These are phyloP conservation scores for Hydra vulgaris DNA, from an alignment of 30 jellyfish, hydroid and myxozoan species.

Conservation along the genomic window DNA sequence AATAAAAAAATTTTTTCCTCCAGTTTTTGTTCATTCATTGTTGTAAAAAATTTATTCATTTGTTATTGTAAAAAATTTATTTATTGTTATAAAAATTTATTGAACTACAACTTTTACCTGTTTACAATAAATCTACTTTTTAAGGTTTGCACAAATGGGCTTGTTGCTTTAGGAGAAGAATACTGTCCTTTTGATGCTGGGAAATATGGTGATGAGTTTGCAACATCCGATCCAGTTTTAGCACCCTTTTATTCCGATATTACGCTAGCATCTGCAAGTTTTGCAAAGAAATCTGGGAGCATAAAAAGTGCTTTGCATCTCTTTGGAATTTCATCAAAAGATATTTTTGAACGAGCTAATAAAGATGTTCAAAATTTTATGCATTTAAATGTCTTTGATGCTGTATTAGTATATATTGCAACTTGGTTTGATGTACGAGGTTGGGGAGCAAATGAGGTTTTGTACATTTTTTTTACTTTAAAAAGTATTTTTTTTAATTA, in stretches of 20 bases:
- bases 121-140: too few species aligned
- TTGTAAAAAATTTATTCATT: too few species aligned
- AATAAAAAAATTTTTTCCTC: too few species aligned
- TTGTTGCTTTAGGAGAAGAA: conserved; percentile 8
- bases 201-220: conserved; percentile 13
- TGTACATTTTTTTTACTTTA: not conserved
- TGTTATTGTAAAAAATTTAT: too few species aligned
- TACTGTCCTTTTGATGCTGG: conserved; percentile 28
- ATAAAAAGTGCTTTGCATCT: conserved; percentile 15
- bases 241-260: conserved; percentile 34
- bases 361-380: conserved; percentile 15
- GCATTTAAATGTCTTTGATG: not conserved
- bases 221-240: conserved; percentile 12
- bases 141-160: conserved; percentile 36
- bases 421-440: conserved; percentile 28
- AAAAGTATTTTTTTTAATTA: too few species aligned
- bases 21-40: too few species aligned
- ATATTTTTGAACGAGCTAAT: conserved; percentile 21
- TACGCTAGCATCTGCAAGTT: conserved; percentile 14
- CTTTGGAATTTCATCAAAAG: not conserved
- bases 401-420: conserved; percentile 17
- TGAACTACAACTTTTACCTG: too few species aligned
- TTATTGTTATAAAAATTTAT: too few species aligned
- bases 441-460: conserved; percentile 29
- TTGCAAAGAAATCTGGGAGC: not conserved